Base-by-base conservation (phyloP, 1,140 invertebrate genomes). In the Panulirus ornatus region DNA sequence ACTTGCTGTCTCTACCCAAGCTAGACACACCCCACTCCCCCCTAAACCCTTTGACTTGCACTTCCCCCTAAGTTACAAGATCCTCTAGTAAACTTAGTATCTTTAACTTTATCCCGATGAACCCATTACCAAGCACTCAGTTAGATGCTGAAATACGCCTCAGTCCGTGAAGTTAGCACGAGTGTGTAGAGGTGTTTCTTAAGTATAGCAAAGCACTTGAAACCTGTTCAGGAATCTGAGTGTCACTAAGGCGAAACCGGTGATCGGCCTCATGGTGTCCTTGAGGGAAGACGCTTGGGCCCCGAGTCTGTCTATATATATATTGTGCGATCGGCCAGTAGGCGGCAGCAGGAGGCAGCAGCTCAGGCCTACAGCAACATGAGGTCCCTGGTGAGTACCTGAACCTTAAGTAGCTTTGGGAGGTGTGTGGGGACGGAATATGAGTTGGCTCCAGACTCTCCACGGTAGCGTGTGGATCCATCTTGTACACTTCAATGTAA, bases 301-400 rank as follows among this genome's bases (percentile, higher is more conserved):
- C 27, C 76, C n/a, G n/a, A n/a, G n/a, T n/a, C n/a, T n/a, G n/a
- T n/a, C n/a, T n/a, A n/a, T n/a, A n/a, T 79, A 79, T 79, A 79
- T 79, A 79, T 79, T 79, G 76, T 51, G 42, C n/a, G n/a, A 19
- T 2, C 11, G 42, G 30, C 2, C 42, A 79, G 14, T 5, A 9
- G 38, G 76, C 27, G 14, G 44, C 76, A 79, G 42, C 76, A 79
- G 76, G 30, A 51, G 40, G 76, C 76, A 51, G 51, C 76, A 79
- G 76, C 16, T 51, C 76, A 51, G 1, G n/a, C 30, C 76, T 44
- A 51, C 76, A 34, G 27, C 76, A 79, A 51, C 76, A 79, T 79
- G 76, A 79, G 51, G 76, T n/a, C 51, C 76, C 30, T 79, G 76
- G 76, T 79, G 76, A 79, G 76, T 79, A 30, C 30, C 71, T 75